Conservation (phyloP, 1,140 invertebrate species). For the Drosophila sulfurigaster region DNA sequence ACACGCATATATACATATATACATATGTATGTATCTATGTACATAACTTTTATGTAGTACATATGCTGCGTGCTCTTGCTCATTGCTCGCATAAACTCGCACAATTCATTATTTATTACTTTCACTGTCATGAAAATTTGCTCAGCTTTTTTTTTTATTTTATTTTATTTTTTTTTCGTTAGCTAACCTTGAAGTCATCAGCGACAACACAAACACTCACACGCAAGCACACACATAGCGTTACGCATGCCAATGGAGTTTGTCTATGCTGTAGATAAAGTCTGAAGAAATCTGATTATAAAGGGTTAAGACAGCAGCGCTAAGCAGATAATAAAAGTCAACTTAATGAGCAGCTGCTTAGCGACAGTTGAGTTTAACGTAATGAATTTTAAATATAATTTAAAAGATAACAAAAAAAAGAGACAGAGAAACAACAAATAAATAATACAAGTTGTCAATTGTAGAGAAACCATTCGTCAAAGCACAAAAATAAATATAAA, state of each 20-base stretch:
- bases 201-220: constrained; percentile 28
- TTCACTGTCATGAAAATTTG: constrained; percentile 72
- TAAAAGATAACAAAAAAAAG: not conserved
- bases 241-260: not conserved
- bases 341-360: constrained; percentile 39
- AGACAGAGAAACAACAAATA: no score
- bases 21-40: constrained; percentile 17
- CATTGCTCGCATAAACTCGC: constrained; percentile 67
- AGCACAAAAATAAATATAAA: no score
- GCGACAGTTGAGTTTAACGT: not conserved
- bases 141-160: constrained; percentile 45
- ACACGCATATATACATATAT: constrained; percentile 2
- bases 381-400: constrained; percentile 8
- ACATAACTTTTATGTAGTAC: constrained; percentile 41
- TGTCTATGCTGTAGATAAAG: constrained; percentile 26
- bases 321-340: constrained; percentile 54
- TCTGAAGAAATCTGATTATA: constrained; percentile 26
- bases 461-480: no score
- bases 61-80: constrained; percentile 54
- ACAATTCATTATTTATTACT: constrained; percentile 79
- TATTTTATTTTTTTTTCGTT: constrained; percentile 22
- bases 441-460: no score
- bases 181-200: constrained; percentile 67
- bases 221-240: not conserved
- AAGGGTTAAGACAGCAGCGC: constrained; percentile 55